These are phyloP conservation scores for Hiodon tergisus DNA, from an alignment of 2,113 vertebrate species.

Conservation along the genomic window DNA sequence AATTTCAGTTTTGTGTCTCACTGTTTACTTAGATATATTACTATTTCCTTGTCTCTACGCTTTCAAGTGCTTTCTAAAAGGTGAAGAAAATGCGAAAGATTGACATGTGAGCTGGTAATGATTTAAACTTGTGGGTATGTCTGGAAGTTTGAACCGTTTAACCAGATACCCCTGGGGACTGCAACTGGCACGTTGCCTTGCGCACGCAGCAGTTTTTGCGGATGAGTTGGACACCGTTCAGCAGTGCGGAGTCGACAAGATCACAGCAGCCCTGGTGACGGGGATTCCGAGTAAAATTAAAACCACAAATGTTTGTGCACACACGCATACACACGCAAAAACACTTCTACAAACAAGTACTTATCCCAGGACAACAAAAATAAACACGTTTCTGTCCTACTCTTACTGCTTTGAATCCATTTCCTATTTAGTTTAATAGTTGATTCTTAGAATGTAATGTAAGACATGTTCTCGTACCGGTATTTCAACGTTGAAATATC, in stretches of 20 bases:
- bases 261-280: too few relatives aligned
- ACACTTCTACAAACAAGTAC: neutral
- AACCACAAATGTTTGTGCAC: neutral
- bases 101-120: neutral
- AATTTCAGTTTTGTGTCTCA: too few relatives aligned
- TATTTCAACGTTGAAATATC: too few relatives aligned
- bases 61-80: neutral
- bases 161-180: slow-evolving; percentile 25
- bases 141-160: slow-evolving; percentile 15
- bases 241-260: neutral
- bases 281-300: too few relatives aligned
- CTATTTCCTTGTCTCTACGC: too few relatives aligned
- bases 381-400: neutral
- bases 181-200: slow-evolving; percentile 1
- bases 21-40: too few relatives aligned
- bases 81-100: slow-evolving; percentile 2
- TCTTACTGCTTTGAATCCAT: neutral
- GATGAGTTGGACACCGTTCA: neutral
- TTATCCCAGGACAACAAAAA: neutral
- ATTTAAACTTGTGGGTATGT: slow-evolving; percentile 7
- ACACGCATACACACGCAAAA: neutral
- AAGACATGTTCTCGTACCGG: too few relatives aligned
- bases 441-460: too few relatives aligned
- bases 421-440: too few relatives aligned
- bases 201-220: slow-evolving; percentile 33